A percentile compares a stretch with the other conserved stretches of the same genome.
phyloP scores from a whole-genome alignment of 2,113 vertebrate genomes.

The Phalacrocorax pelagicus region DNA sequence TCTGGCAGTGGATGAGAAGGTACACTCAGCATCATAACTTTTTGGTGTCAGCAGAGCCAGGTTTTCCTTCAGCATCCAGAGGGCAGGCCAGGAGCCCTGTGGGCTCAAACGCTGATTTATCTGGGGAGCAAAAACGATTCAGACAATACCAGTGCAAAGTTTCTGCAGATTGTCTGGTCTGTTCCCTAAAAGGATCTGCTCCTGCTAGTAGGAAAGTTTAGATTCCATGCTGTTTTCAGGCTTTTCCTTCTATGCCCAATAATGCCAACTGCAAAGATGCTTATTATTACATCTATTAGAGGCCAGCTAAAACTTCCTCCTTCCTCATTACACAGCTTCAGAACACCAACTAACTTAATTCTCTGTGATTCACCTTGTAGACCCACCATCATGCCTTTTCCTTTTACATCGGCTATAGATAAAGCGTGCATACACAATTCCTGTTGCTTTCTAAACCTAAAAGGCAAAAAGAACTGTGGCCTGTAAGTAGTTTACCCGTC shows the following conservation, averaged over 20 bases:
- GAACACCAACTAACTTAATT: background rate
- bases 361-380: background rate
- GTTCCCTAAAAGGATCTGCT: background rate
- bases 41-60: background rate
- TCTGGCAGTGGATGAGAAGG: background rate
- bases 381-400: background rate
- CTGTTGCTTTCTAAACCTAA: background rate
- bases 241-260: background rate
- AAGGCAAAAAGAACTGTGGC: background rate
- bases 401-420: background rate
- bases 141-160: background rate
- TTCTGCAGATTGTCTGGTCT: background rate
- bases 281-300: background rate
- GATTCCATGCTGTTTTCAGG: background rate
- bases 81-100: background rate
- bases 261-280: background rate
- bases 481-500: background rate
- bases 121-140: background rate
- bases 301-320: background rate
- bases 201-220: background rate
- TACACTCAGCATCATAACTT: background rate
- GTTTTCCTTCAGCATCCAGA: background rate
- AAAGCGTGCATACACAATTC: fast-evolving
- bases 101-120: background rate
- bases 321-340: background rate